Percentiles rank a stretch among this genome's conserved stretches.
These are phyloP conservation scores for Hylyphantes graminicola DNA, from an alignment of 1,140 invertebrate genomes.

Conservation along the genomic window DNA sequence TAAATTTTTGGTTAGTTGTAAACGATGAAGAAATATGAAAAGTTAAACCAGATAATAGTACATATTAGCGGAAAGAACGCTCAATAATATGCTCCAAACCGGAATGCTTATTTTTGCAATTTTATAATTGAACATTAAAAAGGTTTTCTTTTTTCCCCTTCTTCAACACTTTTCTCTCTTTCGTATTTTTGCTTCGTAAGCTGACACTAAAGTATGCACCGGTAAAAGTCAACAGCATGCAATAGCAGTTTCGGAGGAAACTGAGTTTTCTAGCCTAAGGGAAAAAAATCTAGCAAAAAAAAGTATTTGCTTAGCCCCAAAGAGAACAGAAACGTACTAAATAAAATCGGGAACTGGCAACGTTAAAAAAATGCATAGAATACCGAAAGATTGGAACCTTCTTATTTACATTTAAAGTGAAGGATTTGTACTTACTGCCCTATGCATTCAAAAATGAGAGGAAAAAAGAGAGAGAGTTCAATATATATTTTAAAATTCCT, in stretches of 20 bases:
- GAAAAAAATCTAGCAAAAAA: constrained; percentile 34
- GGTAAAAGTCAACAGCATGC: constrained; percentile 58
- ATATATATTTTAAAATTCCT: constrained; percentile 11
- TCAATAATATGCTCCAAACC: no score
- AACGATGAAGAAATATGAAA: no score
- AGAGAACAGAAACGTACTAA: constrained; percentile 20
- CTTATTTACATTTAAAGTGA: constrained; percentile 59
- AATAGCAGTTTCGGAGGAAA: constrained; percentile 38
- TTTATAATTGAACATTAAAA: no score
- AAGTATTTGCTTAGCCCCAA: constrained; percentile 50
- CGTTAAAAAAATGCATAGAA: neutral
- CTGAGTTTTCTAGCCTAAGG: constrained; percentile 20
- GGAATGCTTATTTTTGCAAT: no score
- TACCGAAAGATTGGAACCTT: constrained; percentile 54
- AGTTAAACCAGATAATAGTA: no score
- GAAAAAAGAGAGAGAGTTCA: neutral
- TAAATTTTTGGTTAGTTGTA: no score
- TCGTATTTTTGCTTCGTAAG: constrained; percentile 47
- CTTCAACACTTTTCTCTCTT: neutral
- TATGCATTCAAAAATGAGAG: constrained; percentile 47
- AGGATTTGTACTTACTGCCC: constrained; percentile 35
- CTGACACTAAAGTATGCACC: constrained; percentile 52
- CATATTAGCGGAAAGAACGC: no score
- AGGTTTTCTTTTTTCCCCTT: neutral
- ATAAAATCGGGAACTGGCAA: neutral